Base-by-base conservation (phyloP, 2,113 vertebrate genomes). In the Scalopus aquaticus region DNA sequence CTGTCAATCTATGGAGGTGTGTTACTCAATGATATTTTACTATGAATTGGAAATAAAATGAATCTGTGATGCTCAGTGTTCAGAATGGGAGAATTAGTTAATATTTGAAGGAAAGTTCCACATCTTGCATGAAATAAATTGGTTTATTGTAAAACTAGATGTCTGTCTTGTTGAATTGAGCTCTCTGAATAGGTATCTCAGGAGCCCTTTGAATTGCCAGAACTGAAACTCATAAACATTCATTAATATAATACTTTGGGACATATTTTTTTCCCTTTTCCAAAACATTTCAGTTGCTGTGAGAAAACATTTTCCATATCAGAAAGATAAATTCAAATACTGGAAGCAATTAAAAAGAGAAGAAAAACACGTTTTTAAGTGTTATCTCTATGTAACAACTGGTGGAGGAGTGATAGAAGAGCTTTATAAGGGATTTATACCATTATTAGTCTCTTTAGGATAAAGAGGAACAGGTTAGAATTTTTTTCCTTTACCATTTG, bases 261-360 rank as follows among this genome's bases (percentile, higher is more conserved):
- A 98, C 98, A 98, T 96, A 97, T 92, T 97, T 97, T n/a, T 44
- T 97, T 0, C n/a, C 28, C 32, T 95, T 96, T 97, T 95, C 62
- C 77, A 82, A 97, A 98, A 96, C 1, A 7, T 86, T 96, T 49
- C 22, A 94, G 58, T 90, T 96, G 97, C 91, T 98, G 85, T 96
- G 97, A 96, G 97, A 98, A 97, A 98, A 97, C 96, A 96, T 97
- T 98, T 97, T 80, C 72, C 46, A 44, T 96, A 97, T 97, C 97
- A 92, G 65, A 98, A 97, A 98, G 96, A 97, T 98, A 97, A 98
- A 97, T 97, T 44, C 93, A 97, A 98, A 97, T 97, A 96, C 80
- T 94, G 73, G 72, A 98, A 91, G 94, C 83, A 98, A 98, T 97
- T 98, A 98, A 97, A 98, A 83, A 67, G 89, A 95, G 89, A 93